Evolutionary conservation across 1,140 invertebrate species (phyloP).

Genomic region (Nymphalis io): DNA sequence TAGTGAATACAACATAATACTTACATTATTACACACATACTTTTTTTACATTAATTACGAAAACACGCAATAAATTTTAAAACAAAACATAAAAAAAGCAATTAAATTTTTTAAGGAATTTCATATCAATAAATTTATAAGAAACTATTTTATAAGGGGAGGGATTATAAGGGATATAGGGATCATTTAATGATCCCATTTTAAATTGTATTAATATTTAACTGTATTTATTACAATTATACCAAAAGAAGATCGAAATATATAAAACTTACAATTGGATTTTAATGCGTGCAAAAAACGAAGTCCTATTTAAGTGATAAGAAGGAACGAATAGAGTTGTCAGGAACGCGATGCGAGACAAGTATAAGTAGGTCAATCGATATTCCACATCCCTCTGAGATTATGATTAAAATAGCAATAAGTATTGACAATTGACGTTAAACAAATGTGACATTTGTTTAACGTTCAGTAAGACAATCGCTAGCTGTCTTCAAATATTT

Average conservation of each 20-base stretch:
- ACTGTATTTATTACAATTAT: neutral
- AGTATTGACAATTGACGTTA: slow-evolving; percentile 28
- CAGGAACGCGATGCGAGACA: slow-evolving; percentile 12
- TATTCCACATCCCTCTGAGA: slow-evolving; percentile 44
- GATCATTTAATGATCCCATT: too few species aligned
- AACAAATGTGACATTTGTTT: slow-evolving; percentile 22
- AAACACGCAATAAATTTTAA: too few species aligned
- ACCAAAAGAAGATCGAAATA: neutral
- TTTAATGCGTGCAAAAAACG: neutral
- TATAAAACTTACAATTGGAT: slow-evolving; percentile 1
- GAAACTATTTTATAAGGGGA: too few species aligned
- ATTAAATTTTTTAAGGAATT: too few species aligned
- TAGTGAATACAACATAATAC: too few species aligned
- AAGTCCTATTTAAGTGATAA: neutral
- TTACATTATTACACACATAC: too few species aligned
- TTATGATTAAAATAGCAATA: slow-evolving; percentile 31
- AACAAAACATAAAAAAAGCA: too few species aligned
- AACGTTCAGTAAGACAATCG: neutral
- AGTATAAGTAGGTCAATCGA: slow-evolving; percentile 61
- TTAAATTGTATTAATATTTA: too few species aligned
- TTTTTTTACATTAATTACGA: too few species aligned
- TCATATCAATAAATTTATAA: too few species aligned
- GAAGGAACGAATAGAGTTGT: slow-evolving; percentile 18
- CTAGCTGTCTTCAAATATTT: neutral
- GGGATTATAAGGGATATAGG: too few species aligned